These are phyloP conservation scores for Catamblyrhynchus diadema DNA, from an alignment of 2,797 vertebrate genomes.

Conservation along the genomic window DNA sequence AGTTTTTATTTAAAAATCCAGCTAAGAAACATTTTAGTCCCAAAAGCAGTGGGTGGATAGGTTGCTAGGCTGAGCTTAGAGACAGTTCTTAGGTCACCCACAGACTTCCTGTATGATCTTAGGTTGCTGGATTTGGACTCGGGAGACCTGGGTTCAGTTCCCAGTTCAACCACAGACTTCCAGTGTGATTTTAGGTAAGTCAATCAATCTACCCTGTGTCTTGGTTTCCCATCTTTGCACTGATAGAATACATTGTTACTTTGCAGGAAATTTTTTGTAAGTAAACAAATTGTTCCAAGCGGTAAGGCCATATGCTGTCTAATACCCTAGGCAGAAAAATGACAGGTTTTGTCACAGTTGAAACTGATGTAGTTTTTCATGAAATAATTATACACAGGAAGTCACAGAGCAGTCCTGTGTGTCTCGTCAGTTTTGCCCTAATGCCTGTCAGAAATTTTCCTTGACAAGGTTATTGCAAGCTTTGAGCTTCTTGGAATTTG, in stretches of 20 bases:
- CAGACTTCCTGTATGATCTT: slow-evolving; percentile 67
- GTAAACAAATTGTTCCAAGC: not conserved
- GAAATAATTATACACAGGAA: not conserved
- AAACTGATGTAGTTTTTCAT: not conserved
- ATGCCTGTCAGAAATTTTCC: not conserved
- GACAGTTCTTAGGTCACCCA: slow-evolving; percentile 56
- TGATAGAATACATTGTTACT: not conserved
- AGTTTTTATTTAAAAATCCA: not conserved
- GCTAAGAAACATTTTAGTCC: not conserved
- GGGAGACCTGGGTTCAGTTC: slow-evolving; percentile 59
- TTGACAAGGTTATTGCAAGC: not conserved
- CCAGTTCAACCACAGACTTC: slow-evolving; percentile 66
- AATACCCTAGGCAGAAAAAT: not conserved
- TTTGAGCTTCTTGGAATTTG: not conserved
- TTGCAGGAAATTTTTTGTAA: not conserved
- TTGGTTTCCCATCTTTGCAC: slow-evolving; percentile 4
- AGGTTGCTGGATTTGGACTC: slow-evolving; percentile 70
- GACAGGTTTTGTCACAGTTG: not conserved
- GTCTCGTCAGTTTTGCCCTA: not conserved
- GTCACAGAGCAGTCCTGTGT: not conserved
- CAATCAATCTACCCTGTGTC: not conserved
- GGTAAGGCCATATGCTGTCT: not conserved
- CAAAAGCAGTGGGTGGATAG: not conserved
- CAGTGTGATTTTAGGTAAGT: slow-evolving; percentile 65
- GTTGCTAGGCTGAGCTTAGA: slow-evolving; percentile 9